Percentiles rank a stretch among this genome's conserved stretches.
phyloP scores from a whole-genome alignment of 1,140 invertebrate species.

The Drosophila kohkoa region DNA sequence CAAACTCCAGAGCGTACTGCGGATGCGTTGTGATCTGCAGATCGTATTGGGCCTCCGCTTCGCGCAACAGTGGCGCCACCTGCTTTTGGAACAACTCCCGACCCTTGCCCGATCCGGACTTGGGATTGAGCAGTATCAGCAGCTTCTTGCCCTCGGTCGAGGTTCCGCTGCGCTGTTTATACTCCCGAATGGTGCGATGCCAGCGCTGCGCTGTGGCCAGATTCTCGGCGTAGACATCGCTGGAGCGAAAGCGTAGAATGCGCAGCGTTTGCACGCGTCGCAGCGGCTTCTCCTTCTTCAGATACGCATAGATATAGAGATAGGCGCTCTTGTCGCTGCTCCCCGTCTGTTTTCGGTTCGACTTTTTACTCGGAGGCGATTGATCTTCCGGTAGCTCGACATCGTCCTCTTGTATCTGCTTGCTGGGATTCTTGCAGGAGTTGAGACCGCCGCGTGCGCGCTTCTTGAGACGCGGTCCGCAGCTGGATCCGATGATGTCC shows the following conservation, averaged over 20 bases:
- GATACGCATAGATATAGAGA: conserved; percentile 94
- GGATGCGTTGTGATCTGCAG: conserved; percentile 94
- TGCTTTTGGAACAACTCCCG: conserved; percentile 93
- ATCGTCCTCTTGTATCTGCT: conserved; percentile 6
- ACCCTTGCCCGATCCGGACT: conserved; percentile 94
- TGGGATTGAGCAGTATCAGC: conserved; percentile 96
- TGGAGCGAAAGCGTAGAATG: conserved; percentile 91
- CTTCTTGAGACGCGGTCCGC: conserved; percentile 90
- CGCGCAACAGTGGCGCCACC: conserved; percentile 92
- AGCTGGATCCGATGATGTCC: conserved; percentile 93
- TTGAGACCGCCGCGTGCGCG: conserved; percentile 86
- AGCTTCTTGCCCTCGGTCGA: conserved; percentile 81
- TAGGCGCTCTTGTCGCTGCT: conserved; percentile 91
- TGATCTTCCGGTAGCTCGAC: background rate
- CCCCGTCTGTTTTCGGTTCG: background rate
- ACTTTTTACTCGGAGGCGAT: background rate
- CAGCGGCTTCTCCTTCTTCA: conserved; percentile 89
- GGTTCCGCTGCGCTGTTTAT: conserved; percentile 30
- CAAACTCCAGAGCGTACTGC: conserved; percentile 94
- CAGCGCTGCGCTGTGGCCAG: conserved; percentile 92
- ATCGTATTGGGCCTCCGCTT: conserved; percentile 94
- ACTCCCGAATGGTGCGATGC: conserved; percentile 86
- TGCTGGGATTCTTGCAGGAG: conserved; percentile 85
- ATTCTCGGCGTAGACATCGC: conserved; percentile 93
- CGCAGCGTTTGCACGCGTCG: conserved; percentile 91